Percentiles rank a stretch among this genome's conserved stretches.
These are phyloP conservation scores for Anabacerthia variegaticeps DNA, from an alignment of 2,797 vertebrate genomes.

Conservation along the genomic window DNA sequence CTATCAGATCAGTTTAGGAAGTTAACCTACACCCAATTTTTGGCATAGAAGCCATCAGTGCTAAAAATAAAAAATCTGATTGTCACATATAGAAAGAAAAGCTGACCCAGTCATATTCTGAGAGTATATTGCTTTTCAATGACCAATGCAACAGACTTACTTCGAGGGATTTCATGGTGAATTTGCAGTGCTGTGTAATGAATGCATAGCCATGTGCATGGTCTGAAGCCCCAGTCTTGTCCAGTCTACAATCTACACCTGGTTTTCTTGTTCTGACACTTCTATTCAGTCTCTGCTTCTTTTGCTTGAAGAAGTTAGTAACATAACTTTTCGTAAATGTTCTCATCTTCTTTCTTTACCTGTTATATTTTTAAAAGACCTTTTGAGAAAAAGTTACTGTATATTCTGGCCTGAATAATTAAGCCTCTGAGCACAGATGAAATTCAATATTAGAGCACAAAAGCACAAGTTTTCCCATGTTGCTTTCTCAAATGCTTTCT, in stretches of 20 bases:
- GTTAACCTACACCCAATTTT: not conserved
- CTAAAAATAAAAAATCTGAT: not conserved
- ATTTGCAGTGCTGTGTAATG: not conserved
- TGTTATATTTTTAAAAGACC: not conserved
- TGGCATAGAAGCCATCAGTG: not conserved
- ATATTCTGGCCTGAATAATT: not conserved
- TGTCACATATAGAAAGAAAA: not conserved
- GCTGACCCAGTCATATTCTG: not conserved
- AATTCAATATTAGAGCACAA: not conserved
- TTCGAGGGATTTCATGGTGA: not conserved
- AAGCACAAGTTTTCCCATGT: not conserved
- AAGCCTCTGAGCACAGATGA: not conserved
- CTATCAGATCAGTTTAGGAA: not conserved
- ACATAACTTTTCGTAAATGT: not conserved
- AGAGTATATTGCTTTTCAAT: not conserved
- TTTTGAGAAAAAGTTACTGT: not conserved
- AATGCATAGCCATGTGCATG: not conserved
- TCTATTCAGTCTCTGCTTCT: not conserved
- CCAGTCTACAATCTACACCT: not conserved
- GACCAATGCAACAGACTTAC: not conserved
- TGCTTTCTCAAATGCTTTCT: not conserved
- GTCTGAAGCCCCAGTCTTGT: not conserved
- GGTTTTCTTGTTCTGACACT: not conserved
- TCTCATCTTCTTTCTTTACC: not conserved
- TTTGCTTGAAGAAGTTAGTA: not conserved